phyloP scores from a whole-genome alignment of 2,888 invertebrate genomes.

The Polia nebulosa region DNA sequence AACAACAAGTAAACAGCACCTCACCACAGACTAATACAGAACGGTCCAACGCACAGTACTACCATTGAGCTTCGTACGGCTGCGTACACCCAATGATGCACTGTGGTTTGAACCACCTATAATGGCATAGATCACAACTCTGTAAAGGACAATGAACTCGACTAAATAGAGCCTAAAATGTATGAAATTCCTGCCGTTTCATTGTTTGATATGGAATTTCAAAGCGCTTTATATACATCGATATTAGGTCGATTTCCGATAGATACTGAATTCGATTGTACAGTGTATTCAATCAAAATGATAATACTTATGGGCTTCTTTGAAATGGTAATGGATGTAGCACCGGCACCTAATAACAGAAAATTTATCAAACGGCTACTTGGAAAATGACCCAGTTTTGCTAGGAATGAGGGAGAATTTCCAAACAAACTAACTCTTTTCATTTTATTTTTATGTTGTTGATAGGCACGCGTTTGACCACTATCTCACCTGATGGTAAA shows the following conservation, averaged over 20 bases:
- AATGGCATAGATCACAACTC: constrained; percentile 1
- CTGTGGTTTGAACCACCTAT: constrained; percentile 8
- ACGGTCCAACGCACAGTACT: constrained; percentile 16
- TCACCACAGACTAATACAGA: constrained; percentile 25
- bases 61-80: constrained; percentile 6
- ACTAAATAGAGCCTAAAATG: constrained; percentile 4
- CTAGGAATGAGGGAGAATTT: no score
- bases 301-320: background rate
- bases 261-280: background rate
- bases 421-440: no score
- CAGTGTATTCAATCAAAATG: constrained; percentile 5
- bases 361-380: background rate
- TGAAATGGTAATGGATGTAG: background rate
- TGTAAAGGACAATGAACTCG: constrained; percentile 14
- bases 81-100: constrained; percentile 28
- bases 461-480: no score
- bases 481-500: no score
- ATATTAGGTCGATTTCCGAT: constrained; percentile 1
- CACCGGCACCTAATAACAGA: background rate
- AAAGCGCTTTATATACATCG: background rate
- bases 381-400: no score
- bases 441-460: no score
- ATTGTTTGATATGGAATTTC: constrained; percentile 3
- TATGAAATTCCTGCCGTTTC: background rate
- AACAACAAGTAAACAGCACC: constrained; percentile 10